These are phyloP conservation scores for Hipposideros armiger DNA, from an alignment of 2,113 vertebrate species.

Conservation along the genomic window DNA sequence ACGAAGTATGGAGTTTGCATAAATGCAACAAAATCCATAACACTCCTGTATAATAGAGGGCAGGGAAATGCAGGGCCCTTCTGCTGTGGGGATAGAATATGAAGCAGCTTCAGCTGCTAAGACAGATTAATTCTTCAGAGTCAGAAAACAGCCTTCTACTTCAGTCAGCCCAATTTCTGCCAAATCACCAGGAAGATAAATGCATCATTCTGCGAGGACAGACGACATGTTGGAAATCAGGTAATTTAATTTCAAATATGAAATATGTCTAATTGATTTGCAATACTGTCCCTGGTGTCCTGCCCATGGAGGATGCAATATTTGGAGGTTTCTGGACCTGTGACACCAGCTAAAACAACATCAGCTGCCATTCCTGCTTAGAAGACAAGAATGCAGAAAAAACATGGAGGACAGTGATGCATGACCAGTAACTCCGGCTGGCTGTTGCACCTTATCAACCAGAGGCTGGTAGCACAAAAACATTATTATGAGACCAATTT, in stretches of 20 bases:
- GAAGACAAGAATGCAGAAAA: conserved; percentile 40
- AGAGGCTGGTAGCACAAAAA: neutral
- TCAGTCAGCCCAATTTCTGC: conserved; percentile 57
- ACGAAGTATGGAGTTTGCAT: neutral
- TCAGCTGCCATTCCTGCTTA: neutral
- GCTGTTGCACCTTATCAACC: neutral
- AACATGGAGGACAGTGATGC: neutral
- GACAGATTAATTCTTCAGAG: conserved; percentile 65
- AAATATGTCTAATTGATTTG: conserved; percentile 76
- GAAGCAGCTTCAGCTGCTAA: conserved; percentile 44
- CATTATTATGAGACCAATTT: neutral
- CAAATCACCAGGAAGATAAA: conserved; percentile 60
- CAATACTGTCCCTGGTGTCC: conserved; percentile 56
- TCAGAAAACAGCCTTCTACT: conserved; percentile 56
- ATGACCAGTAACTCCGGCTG: neutral
- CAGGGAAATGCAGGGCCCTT: neutral
- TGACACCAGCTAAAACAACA: neutral
- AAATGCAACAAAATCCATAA: neutral
- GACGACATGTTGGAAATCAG: conserved; percentile 65
- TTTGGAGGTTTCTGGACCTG: conserved; percentile 36
- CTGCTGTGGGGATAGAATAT: neutral
- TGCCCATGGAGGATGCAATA: neutral
- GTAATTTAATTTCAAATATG: conserved; percentile 74
- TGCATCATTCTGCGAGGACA: conserved; percentile 63
- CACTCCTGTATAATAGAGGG: neutral